These are phyloP conservation scores for Catocala nupta DNA, from an alignment of 2,888 invertebrate species.

Conservation along the genomic window DNA sequence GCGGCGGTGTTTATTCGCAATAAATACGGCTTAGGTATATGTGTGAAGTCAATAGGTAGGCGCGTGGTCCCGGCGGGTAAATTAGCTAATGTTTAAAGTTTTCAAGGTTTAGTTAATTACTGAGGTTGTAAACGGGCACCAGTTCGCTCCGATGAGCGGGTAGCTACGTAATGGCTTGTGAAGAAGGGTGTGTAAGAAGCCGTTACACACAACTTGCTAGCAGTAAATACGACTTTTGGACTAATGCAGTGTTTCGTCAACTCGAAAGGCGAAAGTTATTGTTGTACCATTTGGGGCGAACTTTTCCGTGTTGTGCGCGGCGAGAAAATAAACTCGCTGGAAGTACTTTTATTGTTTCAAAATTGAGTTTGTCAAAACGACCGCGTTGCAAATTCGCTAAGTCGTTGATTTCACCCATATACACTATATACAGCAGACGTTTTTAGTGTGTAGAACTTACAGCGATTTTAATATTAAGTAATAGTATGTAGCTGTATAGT, in stretches of 20 bases:
- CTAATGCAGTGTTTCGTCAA: conserved; percentile 61
- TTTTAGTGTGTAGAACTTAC: conserved; percentile 1
- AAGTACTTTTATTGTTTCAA: conserved; percentile 58
- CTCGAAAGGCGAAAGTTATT: conserved; percentile 53
- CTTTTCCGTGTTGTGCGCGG: conserved; percentile 47
- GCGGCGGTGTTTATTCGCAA: neutral
- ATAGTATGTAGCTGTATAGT: no score
- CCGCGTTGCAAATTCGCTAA: conserved; percentile 37
- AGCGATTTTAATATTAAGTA: no score
- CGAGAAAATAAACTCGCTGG: conserved; percentile 52
- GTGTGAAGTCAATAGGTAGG: conserved; percentile 43
- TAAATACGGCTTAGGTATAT: conserved; percentile 16
- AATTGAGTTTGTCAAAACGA: conserved; percentile 59
- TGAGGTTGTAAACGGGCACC: conserved; percentile 61
- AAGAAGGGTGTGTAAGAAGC: conserved; percentile 59
- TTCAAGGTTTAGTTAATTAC: conserved; percentile 76
- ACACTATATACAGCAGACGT: conserved; percentile 28
- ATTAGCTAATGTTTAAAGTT: conserved; percentile 77
- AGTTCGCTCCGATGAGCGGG: conserved; percentile 62
- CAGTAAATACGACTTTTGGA: conserved; percentile 56
- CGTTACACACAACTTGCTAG: conserved; percentile 49
- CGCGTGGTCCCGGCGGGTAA: conserved; percentile 57
- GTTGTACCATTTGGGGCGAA: conserved; percentile 52
- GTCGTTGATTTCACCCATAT: conserved; percentile 26
- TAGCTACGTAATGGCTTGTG: conserved; percentile 68